Base-by-base conservation (phyloP, 2,888 invertebrate genomes). In the Hermodice carunculata region DNA sequence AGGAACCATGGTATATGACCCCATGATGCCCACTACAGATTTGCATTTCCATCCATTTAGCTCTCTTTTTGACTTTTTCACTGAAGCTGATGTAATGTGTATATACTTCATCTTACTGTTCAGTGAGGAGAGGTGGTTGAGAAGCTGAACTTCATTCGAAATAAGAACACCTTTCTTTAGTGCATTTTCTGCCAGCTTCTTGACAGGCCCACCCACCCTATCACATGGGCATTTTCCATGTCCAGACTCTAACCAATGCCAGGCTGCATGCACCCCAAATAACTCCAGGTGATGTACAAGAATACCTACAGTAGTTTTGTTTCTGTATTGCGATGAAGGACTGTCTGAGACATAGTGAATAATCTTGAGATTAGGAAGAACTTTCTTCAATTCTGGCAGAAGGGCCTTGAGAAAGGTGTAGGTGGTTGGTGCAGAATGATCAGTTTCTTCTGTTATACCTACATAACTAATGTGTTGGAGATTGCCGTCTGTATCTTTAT, bases 201-300 rank as follows among this genome's bases (percentile, higher is more conserved):
- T 52, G 11, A 52, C 5, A 19, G n/a, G 11, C 3, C 52, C 52
- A 32, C 52, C 52, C 6, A 52, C 52, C 8, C 52, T 34, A 31
- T 52, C 52, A 32, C 52, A 52, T 6, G 52, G 52, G 3, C 52
- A 31, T 22, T 52, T 52, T 22, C 52, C 52, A 19, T 52, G 52
- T 3, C 52, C 52, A 6, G 32, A 8, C 19, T 52, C 52, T 6
- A 52, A 22, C 32, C 31, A 52, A 22, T 31, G 11, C 31, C 32
- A 52, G 6, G 31, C 8, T n/a, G 52, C 22, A 19, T 29, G 8
- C 19, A 52, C 14, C n/a, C 34, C 34, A 32, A 52, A 31, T 5
- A 14, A 22, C 3, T 14, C 3, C 5, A 14, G 4, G 52, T 6
- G 22, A 17, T 22, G 3, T 31, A 3, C 32, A 3, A 52, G 4